These are phyloP conservation scores for Tenualosa thibaudeaui DNA, from an alignment of 2,797 vertebrate species.

Conservation along the genomic window DNA sequence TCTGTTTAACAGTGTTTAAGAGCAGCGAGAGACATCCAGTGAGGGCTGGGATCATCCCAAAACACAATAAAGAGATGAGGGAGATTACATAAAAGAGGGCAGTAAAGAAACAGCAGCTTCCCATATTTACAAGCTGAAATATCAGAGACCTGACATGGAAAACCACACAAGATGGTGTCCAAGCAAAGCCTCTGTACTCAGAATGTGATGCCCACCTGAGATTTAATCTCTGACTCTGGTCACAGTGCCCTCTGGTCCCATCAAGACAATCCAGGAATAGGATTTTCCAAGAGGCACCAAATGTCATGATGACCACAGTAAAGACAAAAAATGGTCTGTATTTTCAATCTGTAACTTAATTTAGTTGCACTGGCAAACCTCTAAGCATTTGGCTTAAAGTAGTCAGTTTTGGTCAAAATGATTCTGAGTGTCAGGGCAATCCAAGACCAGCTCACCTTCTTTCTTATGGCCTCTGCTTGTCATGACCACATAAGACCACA, in stretches of 20 bases:
- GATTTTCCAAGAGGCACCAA: background rate
- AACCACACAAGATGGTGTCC: background rate
- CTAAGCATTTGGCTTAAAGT: background rate
- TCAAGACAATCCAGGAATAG: background rate
- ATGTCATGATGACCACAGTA: background rate
- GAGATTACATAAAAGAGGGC: background rate
- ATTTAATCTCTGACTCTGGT: background rate
- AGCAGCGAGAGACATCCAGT: background rate
- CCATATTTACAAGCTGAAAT: background rate
- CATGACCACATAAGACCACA: background rate
- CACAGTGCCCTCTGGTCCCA: background rate
- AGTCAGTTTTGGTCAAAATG: background rate
- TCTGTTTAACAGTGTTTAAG: background rate
- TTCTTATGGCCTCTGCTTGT: background rate
- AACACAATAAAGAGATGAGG: background rate
- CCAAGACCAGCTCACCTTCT: background rate
- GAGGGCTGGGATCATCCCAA: background rate
- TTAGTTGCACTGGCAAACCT: background rate
- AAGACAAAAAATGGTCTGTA: background rate
- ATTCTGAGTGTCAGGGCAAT: background rate
- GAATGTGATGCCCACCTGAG: background rate
- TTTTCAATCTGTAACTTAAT: no score
- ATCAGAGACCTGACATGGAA: background rate
- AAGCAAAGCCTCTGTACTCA: background rate
- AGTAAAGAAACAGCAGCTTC: background rate